phyloP scores from a whole-genome alignment of 1,140 invertebrate genomes.

The Ceratosolen fusciceps region DNA sequence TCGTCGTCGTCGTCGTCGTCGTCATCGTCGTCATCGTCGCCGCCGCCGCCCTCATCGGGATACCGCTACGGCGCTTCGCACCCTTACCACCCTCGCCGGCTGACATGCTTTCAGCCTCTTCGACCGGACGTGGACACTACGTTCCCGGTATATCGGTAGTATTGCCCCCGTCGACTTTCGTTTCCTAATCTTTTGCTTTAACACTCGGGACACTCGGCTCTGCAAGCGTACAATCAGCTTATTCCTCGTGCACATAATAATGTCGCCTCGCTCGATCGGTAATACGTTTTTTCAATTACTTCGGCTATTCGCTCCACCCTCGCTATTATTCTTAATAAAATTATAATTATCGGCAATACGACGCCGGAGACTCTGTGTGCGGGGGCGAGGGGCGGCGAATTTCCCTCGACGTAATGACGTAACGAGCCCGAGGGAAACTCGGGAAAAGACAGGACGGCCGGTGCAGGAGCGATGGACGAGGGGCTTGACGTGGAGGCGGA shows the following conservation, averaged over 20 bases:
- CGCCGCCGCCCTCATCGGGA: constrained; percentile 28
- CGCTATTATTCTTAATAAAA: neutral
- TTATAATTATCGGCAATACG: neutral
- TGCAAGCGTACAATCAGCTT: neutral
- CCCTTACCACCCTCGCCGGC: constrained; percentile 43
- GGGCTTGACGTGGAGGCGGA: no score
- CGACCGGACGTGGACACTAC: no score
- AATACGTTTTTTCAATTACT: constrained; percentile 2
- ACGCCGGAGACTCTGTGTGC: no score
- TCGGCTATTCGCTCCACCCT: neutral
- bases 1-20: neutral
- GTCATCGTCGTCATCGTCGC: neutral
- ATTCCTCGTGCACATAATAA: no score
- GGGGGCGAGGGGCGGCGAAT: no score
- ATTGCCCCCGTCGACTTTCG: no score
- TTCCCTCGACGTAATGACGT: no score
- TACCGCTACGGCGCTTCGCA: constrained; percentile 50
- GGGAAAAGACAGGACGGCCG: no score
- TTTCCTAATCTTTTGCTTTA: neutral
- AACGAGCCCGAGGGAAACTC: no score
- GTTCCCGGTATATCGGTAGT: no score
- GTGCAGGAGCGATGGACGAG: no score
- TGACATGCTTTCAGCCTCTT: neutral
- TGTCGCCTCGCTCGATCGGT: neutral
- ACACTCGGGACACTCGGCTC: neutral